Evolutionary conservation across 1,140 invertebrate species (phyloP), one percentile per base, ranked within the genome.

Genomic region (Limonius californicus): DNA sequence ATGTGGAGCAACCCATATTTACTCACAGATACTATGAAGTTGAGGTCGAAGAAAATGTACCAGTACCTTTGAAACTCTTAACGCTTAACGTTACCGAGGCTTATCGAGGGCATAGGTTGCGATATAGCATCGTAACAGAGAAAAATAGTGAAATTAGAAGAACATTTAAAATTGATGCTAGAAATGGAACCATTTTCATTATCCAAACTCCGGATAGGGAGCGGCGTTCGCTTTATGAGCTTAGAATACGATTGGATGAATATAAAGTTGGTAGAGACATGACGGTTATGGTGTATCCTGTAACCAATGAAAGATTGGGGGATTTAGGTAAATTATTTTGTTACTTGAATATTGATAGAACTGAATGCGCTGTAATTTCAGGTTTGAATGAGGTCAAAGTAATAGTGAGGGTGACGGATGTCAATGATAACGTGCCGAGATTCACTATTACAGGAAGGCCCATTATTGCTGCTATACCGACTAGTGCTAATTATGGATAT

Each of bases 361-460:
- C n/a, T n/a, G n/a, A n/a, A n/a, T n/a, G n/a, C n/a, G n/a, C 30
- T 35, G 57, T 56, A 54, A 67, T 74, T 76, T 4, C 59, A 81
- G 79, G 77, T 42, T 74, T 79, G 21, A 85, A 87, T 69, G 85
- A 87, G 76, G 82, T 88, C 0, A 86, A 87, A 72, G 80, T 90
- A 0, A 80, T 91, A 0, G 82, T 93, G 2, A 83, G 84, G 68
- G 84, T 94, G 39, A 83, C 84, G 27, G 91, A 94, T 76, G 83
- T 89, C 2, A 94, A 94, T 70, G 90, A 94, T 70, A 92, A 93
- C 73, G 76, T 86, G 1, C 91, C 91, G 0, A 83, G 82, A 65
- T 94, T 94, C 74, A 81, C 80, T 2, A 82, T 82, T 27, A 85
- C 83, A 21, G 89, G 88, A 9, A 77, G 85, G 54, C 89, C 90